phyloP scores from a whole-genome alignment of 2,797 vertebrate species.

The Hippocampus kuda region DNA sequence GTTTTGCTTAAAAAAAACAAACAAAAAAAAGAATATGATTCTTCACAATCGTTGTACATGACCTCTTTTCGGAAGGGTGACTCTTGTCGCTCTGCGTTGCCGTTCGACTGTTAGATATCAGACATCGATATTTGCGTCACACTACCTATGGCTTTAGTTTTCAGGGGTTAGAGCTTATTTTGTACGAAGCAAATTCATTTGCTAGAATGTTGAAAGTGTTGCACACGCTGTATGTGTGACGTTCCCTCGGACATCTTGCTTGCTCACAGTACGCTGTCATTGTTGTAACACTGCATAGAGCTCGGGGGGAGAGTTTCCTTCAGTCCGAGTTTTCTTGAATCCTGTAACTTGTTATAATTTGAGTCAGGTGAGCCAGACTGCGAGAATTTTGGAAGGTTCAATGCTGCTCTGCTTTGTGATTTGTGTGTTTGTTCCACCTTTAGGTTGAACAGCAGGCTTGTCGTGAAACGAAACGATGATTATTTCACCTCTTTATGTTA shows the following conservation, averaged over 20 bases:
- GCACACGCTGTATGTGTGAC: background rate
- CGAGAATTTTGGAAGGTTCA: conserved; percentile 20
- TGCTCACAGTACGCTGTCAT: background rate
- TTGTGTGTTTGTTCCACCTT: conserved; percentile 13
- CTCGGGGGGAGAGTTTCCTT: background rate
- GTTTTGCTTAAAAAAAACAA: background rate
- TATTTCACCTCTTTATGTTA: conserved; percentile 33
- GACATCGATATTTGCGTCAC: background rate
- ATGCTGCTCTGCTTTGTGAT: conserved; percentile 28
- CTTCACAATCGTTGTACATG: background rate
- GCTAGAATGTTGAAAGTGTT: background rate
- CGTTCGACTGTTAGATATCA: background rate
- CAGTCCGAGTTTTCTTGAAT: background rate
- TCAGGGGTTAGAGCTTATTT: background rate
- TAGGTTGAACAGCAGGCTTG: conserved; percentile 24
- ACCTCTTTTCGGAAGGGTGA: background rate
- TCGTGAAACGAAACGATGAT: conserved; percentile 26
- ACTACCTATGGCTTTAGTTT: background rate
- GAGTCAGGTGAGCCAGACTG: background rate
- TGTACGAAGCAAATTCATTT: background rate
- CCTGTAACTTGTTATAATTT: background rate
- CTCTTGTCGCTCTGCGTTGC: background rate
- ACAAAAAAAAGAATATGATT: background rate
- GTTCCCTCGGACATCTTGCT: background rate
- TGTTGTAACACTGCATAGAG: background rate